Conservation (phyloP, 2,797 vertebrate species). For the Typhlichthys subterraneus region DNA sequence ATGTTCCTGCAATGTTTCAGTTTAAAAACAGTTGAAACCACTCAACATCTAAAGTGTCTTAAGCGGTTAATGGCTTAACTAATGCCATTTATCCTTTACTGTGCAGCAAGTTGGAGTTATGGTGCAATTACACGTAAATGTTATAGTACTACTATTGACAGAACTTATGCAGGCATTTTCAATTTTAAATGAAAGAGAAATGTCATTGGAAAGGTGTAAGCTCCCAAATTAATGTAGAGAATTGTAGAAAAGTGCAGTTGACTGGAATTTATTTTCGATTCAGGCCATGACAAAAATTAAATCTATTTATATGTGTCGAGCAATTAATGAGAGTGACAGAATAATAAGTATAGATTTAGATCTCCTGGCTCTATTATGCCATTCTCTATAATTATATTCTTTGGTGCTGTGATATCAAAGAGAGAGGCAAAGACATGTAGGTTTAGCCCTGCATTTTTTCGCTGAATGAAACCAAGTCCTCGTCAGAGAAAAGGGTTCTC, state of each 20-base stretch:
- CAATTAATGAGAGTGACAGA: conserved; percentile 57
- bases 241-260: conserved; percentile 17
- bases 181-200: conserved; percentile 29
- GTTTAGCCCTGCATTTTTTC: conserved; percentile 57
- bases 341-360: conserved; percentile 42
- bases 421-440: conserved; percentile 40
- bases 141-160: conserved; percentile 29
- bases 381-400: conserved; percentile 46
- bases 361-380: conserved; percentile 34
- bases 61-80: conserved; percentile 32
- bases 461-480: conserved; percentile 37
- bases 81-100: conserved; percentile 42
- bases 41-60: conserved; percentile 21
- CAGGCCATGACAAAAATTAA: conserved; percentile 36
- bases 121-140: conserved; percentile 45
- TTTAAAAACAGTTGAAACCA: conserved; percentile 22
- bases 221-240: conserved; percentile 31
- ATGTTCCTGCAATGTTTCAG: conserved; percentile 18
- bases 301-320: conserved; percentile 34
- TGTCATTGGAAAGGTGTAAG: conserved; percentile 33
- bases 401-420: conserved; percentile 57
- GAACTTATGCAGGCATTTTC: conserved; percentile 17
- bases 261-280: conserved; percentile 28
- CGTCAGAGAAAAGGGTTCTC: conserved; percentile 37
- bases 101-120: conserved; percentile 21